Evolutionary conservation across 2,888 invertebrate genomes (phyloP).

Genomic region (Argyra leucocephala): DNA sequence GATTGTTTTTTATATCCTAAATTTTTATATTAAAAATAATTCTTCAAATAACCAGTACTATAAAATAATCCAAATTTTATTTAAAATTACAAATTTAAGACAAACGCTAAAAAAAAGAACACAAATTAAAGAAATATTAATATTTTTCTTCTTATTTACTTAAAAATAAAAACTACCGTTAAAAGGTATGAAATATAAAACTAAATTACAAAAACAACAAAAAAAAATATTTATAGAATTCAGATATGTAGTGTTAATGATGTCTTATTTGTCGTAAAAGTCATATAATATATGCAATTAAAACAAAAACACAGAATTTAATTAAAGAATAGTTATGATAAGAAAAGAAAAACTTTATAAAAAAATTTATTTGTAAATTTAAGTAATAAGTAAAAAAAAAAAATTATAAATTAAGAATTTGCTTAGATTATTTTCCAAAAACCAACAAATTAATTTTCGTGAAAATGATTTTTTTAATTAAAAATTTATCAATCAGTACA

Average conservation of each 20-base stretch:
- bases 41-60: too few relatives aligned
- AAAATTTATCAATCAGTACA: too few relatives aligned
- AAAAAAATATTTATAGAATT: too few relatives aligned
- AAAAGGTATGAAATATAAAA: not conserved
- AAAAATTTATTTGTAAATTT: not conserved
- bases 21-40: too few relatives aligned
- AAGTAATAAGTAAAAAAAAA: not conserved
- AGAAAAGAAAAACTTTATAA: not conserved
- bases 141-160: too few relatives aligned
- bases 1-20: too few relatives aligned
- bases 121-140: too few relatives aligned
- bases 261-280: not conserved
- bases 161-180: not conserved
- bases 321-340: not conserved
- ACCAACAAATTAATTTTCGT: not conserved
- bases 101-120: too few relatives aligned
- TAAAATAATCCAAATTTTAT: too few relatives aligned
- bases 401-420: not conserved
- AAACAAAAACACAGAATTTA: not conserved
- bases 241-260: not conserved
- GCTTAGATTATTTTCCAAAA: not conserved
- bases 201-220: not conserved
- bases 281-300: not conserved
- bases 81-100: too few relatives aligned
- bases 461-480: too few relatives aligned